A percentile compares a stretch with the other conserved stretches of the same genome.
phyloP scores from a whole-genome alignment of 1,140 invertebrate genomes.

The Brachionus plicatilis region DNA sequence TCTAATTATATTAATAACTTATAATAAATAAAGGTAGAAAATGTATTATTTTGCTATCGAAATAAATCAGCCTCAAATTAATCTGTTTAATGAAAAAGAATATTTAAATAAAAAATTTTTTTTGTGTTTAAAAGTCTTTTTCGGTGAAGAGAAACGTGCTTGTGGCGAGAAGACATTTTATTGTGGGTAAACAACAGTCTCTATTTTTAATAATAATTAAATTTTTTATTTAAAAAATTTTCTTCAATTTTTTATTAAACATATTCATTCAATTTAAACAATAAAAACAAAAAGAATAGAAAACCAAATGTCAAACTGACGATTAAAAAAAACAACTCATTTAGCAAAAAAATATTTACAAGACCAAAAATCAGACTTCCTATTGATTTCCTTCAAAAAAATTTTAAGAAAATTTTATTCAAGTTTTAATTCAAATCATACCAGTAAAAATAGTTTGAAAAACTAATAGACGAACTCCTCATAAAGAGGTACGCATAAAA shows the following conservation, averaged over 20 bases:
- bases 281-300: background rate
- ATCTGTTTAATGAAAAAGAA: too few species aligned
- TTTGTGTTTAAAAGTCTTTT: too few species aligned
- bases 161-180: too few species aligned
- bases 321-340: constrained; percentile 9
- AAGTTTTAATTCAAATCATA: background rate
- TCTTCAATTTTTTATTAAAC: background rate
- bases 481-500: background rate
- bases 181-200: too few species aligned
- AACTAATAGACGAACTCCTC: background rate
- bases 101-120: too few species aligned
- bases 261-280: background rate
- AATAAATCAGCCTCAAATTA: too few species aligned
- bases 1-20: too few species aligned
- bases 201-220: too few species aligned
- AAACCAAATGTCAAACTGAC: background rate
- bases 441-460: constrained; percentile 17
- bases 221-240: too few species aligned
- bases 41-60: too few species aligned
- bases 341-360: background rate
- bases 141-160: too few species aligned
- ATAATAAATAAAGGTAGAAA: too few species aligned
- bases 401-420: background rate
- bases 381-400: background rate
- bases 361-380: background rate